Conservation (phyloP, 2,113 vertebrate genomes). For the Galbula dea region DNA sequence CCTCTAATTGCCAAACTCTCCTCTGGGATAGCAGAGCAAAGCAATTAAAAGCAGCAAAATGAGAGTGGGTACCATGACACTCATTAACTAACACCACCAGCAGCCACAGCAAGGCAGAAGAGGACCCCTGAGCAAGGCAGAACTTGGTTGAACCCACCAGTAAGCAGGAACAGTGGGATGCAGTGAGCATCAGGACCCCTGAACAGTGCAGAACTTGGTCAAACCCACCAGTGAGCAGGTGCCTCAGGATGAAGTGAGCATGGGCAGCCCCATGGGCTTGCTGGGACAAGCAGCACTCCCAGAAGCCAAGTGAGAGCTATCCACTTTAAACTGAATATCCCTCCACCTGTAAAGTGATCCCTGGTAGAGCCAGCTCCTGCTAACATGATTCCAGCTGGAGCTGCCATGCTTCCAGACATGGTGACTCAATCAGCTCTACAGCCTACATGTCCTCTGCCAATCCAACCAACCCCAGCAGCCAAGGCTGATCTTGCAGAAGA, state of each 20-base stretch:
- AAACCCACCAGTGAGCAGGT: fast-evolving
- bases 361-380: neutral
- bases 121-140: neutral
- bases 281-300: neutral
- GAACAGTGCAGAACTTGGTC: neutral
- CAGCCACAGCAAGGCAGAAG: neutral
- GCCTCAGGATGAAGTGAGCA: neutral
- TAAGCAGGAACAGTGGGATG: fast-evolving
- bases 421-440: neutral
- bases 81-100: neutral
- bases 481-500: neutral
- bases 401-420: fast-evolving
- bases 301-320: neutral
- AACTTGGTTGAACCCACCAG: neutral
- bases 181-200: neutral
- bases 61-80: neutral
- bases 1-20: conserved; percentile 26
- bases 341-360: fast-evolving
- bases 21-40: neutral
- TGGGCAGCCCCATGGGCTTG: fast-evolving
- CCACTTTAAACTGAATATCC: neutral
- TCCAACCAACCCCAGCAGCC: fast-evolving
- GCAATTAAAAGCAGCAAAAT: conserved; percentile 24
- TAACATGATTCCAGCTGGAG: neutral
- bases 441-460: neutral